These are phyloP conservation scores for Cybosia mesomella DNA, from an alignment of 2,888 invertebrate genomes.

Conservation along the genomic window DNA sequence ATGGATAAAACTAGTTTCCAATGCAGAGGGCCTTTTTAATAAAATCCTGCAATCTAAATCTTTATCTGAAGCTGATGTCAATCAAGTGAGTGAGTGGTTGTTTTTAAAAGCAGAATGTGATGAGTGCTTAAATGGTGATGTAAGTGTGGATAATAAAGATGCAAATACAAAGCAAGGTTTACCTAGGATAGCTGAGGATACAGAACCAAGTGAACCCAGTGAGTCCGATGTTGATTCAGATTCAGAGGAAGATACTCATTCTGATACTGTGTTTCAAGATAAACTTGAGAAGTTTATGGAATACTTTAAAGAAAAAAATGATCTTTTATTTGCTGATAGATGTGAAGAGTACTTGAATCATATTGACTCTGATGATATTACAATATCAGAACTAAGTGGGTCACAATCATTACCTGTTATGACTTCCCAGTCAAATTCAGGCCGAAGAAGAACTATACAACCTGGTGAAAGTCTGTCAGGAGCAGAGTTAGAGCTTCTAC, in stretches of 20 bases:
- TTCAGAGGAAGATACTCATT: constrained; percentile 86
- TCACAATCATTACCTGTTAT: constrained; percentile 81
- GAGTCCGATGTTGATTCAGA: constrained; percentile 88
- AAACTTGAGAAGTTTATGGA: constrained; percentile 91
- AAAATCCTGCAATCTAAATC: constrained; percentile 90
- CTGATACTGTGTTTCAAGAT: constrained; percentile 89
- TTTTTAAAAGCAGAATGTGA: constrained; percentile 95
- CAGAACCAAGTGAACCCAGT: constrained; percentile 88
- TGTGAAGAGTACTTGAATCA: constrained; percentile 88
- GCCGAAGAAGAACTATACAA: constrained; percentile 87
- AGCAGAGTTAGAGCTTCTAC: constrained; percentile 86
- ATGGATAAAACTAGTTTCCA: constrained; percentile 93
- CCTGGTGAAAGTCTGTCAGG: constrained; percentile 88
- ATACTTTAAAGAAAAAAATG: constrained; percentile 90
- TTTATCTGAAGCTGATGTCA: constrained; percentile 90
- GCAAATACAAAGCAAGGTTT: constrained; percentile 77
- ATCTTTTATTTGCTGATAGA: constrained; percentile 88
- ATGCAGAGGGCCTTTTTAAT: constrained; percentile 94
- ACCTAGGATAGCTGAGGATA: constrained; percentile 84
- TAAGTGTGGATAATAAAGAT: constrained; percentile 79
- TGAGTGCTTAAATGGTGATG: constrained; percentile 90
- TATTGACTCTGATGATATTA: constrained; percentile 84
- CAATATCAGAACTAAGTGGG: constrained; percentile 83
- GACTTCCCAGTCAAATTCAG: constrained; percentile 83
- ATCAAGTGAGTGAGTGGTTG: constrained; percentile 93